Evolutionary conservation across 2,113 vertebrate species (phyloP), one percentile per base, ranked within the genome.

Genomic region (Hippoglossus stenolepis): DNA sequence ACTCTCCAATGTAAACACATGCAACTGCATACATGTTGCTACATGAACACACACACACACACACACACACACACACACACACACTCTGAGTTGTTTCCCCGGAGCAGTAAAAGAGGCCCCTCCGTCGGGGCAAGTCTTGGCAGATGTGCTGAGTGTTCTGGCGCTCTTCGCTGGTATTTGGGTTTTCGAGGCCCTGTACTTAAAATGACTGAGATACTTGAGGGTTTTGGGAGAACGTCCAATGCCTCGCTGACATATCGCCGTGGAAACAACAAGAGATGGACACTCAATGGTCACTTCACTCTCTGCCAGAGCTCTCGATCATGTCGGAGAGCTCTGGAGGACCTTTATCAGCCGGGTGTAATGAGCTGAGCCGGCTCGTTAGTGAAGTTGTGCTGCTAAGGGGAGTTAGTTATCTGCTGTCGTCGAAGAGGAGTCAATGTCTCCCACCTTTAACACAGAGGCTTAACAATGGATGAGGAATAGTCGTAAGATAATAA

Each of bases 181-280:
- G 83, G 87, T 87, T 83, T 63, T 5, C 3, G 21, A 4, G 84
- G 90, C 83, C 87, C 92, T 92, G 83, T 88, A 90, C 73, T 94
- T 94, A 91, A 92, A 81, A 89, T 92, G 81, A 85, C 88, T 93
- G 85, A 85, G 91, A 92, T 92, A 83, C 79, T 87, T 91, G 51
- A 62, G 77, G 89, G 82, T 89, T 90, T 5, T 60, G 75, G 83
- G 79, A 79, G 62, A 65, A 65, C 78, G 82, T 85, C 80, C 74
- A 79, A 14, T 62, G 58, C 71, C 82, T 59, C 28, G 1, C 53
- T 24, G 77, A 87, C 51, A 49, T 72, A 81, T 70, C 12, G 7
- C 70, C 38, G 35, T 62, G 28, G 58, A 68, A 71, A n/a, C 45
- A 67, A 58, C 24, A 61, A 3, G 21, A 79, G 65, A 63, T 13